Evolutionary conservation across 2,888 invertebrate genomes (phyloP), one percentile per base, ranked within the genome.

Genomic region (Caenorhabditis panamensis): DNA sequence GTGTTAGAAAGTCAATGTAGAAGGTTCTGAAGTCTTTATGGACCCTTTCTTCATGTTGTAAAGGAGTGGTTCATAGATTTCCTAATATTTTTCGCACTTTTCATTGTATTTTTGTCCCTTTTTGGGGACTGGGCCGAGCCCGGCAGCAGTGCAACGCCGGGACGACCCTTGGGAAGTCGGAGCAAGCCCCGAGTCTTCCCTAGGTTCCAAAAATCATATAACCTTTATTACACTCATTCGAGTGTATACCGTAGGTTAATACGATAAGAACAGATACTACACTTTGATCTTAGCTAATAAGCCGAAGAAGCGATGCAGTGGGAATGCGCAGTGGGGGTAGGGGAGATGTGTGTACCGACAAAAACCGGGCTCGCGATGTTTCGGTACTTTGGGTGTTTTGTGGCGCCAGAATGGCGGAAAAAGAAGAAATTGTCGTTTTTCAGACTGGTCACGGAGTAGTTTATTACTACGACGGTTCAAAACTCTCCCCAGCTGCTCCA

Each of bases 381-480:
- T n/a, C n/a, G n/a, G n/a, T n/a, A n/a, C n/a, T n/a, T n/a, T n/a
- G n/a, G n/a, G n/a, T n/a, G n/a, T n/a, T n/a, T n/a, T n/a, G n/a
- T n/a, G n/a, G n/a, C n/a, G n/a, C n/a, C n/a, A n/a, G n/a, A n/a
- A n/a, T n/a, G n/a, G n/a, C n/a, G n/a, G n/a, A n/a, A n/a, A n/a
- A n/a, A n/a, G n/a, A n/a, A 16, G 9, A 20, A 6, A 41, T 2
- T 56, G 41, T 1, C 4, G 5, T 2, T 11, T 67, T 69, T 4
- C 64, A 79, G 72, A 77, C 75, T 11, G 67, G 71, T 0, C 80
- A 85, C 51, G 90, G 90, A 20, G 81, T 75, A 6, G 67, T 90
- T 13, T 69, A 86, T n/a, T 82, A 87, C 41, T 89, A 82, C 68
- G 87, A 90, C 53, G 90, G 90, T 2, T 83, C 87, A 49, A 82